Base-by-base conservation (phyloP, 2,888 invertebrate species). In the Caenorhabditis plicata region DNA sequence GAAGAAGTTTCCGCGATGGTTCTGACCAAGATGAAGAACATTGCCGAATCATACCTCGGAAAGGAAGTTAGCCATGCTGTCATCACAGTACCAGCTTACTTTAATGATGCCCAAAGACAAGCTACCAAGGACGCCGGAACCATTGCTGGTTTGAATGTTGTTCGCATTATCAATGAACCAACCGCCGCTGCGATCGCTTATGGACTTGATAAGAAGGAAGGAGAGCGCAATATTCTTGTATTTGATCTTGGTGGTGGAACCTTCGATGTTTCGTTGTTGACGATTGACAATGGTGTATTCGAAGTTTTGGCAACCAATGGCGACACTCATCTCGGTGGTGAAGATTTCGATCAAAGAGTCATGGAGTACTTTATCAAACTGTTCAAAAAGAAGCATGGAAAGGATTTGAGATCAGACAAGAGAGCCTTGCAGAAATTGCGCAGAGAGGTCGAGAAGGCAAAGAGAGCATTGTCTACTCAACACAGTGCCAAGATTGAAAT, bases 1-100 rank as follows among this genome's bases (percentile, higher is more conserved):
- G 96, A 98, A 84, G 96, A 98, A 86, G 91, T 98, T 75, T 95
- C 94, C 13, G 95, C 96, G 60, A 98, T 98, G 96, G 94, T 98
- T 43, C 61, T 77, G 32, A 48, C 41, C 46, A 77, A 77, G 58
- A 77, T 77, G 77, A 78, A 78, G 68, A 74, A 78, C 52, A 79
- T 78, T 33, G 78, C 78, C 20, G 78, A 78, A 46, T 66, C 75
- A 1, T 77, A 78, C 52, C 72, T 77, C 41, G 77, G 77, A 40
- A 47, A 60, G 84, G 91, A 88, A 77, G 89, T 91, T 33, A 75
- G 71, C 50, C 87, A 90, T 78, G 91, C 91, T 54, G 92, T 93
- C 9, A 91, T 94, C 33, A 94, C 93, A 0, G 93, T 94, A 1
- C 93, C 93, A 4, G 93, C 93, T 31, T 98, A 98, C 83, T 98